Base-by-base conservation (phyloP, 2,888 invertebrate species). In the Rhamphomyia laevipes region DNA sequence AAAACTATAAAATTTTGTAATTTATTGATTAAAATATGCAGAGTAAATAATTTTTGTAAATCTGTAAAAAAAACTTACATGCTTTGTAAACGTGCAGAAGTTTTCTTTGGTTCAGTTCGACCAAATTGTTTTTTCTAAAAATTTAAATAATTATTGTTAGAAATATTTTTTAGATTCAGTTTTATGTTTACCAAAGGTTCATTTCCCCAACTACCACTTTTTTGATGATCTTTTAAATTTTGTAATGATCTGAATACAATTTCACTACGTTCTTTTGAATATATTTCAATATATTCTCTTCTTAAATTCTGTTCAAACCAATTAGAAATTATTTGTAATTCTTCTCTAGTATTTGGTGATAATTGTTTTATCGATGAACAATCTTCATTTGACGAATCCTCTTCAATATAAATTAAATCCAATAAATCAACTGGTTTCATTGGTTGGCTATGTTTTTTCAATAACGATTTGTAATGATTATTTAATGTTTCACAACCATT, bases 401-500 rank as follows among this genome's bases (percentile, higher is more conserved):
- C 91, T 67, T 92, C 92, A 48, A 84, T 78, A 54, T 86, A 84
- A 35, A 93, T 84, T 60, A 91, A 76, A 65, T 94, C 93, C 62
- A 95, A 74, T 11, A 96, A 76, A n/a, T 86, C 80, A 2, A 92
- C 86, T 0, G 95, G 87, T 17, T 89, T 80, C 47, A 94, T 73
- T 0, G 92, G 88, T 54, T 85, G 82, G 50, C 91, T 92, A 68
- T 94, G 86, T 53, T 90, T 82, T 53, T 81, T 82, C 37, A 96
- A 70, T 51, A 92, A 74, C 57, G 87, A 86, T 58, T 90, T 86
- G 67, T 94, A 94, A 58, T 96, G 92, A 51, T 81, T 80, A 63
- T 91, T 89, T 43, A 96, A 68, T 51, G 88, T 84, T 58, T 87
- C 82, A 47, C 89, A 86, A 3, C 95, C 95, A 57, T 84, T 78